Evolutionary conservation across 2,113 vertebrate species (phyloP).

Genomic region (Orientallactaga bullata): DNA sequence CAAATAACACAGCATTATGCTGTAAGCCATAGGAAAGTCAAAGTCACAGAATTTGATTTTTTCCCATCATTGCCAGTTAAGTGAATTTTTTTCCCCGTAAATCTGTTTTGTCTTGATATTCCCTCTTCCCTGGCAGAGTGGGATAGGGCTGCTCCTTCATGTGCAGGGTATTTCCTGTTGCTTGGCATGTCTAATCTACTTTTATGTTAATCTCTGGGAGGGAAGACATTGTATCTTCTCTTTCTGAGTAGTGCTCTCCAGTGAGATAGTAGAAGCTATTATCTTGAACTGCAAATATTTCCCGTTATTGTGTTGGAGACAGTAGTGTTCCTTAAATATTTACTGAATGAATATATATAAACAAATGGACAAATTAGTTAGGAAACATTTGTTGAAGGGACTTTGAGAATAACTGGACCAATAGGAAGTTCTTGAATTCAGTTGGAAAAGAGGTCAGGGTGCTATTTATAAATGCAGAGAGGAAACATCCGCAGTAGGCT

Average conservation of each 20-base stretch:
- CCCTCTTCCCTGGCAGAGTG: background rate
- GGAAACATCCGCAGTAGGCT: slow-evolving; percentile 74
- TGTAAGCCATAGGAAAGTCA: background rate
- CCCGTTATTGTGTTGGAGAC: slow-evolving; percentile 55
- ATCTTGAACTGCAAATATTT: slow-evolving; percentile 62
- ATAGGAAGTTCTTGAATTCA: slow-evolving; percentile 70
- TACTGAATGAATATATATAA: slow-evolving; percentile 50
- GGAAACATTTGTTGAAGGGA: slow-evolving; percentile 47
- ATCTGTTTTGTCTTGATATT: background rate
- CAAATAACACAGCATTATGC: background rate
- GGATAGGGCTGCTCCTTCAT: background rate
- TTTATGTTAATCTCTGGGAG: slow-evolving; percentile 58
- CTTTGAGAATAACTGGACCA: slow-evolving; percentile 44
- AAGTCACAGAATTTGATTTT: slow-evolving; percentile 6
- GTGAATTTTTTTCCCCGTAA: background rate
- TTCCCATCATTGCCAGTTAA: background rate
- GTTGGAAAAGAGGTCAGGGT: slow-evolving; percentile 79
- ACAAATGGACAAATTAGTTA: slow-evolving; percentile 10
- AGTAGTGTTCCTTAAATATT: slow-evolving; percentile 62
- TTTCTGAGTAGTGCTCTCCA: slow-evolving; percentile 47
- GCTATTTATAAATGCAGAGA: slow-evolving; percentile 82
- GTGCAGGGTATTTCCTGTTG: background rate
- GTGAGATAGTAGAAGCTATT: slow-evolving; percentile 43
- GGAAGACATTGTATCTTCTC: slow-evolving; percentile 35
- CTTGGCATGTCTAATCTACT: background rate